These are phyloP conservation scores for Porphyrio hochstetteri DNA, from an alignment of 2,113 vertebrate genomes.

Conservation along the genomic window DNA sequence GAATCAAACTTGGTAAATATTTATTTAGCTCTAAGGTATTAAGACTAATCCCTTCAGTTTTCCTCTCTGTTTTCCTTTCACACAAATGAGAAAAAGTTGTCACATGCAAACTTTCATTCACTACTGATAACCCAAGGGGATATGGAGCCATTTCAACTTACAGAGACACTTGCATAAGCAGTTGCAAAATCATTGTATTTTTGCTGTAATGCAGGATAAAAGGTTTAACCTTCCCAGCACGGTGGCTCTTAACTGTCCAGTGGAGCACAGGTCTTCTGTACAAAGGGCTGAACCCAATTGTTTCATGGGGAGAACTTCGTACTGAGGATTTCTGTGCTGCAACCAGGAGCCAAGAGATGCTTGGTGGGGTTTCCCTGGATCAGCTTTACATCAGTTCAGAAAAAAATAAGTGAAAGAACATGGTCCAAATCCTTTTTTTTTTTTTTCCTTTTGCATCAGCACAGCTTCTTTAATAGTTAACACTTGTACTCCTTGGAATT, in stretches of 20 bases:
- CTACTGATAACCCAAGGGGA: neutral
- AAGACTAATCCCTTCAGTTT: conserved; percentile 38
- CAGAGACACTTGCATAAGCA: neutral
- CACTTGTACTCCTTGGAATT: neutral
- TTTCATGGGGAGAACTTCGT: neutral
- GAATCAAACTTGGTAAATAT: conserved; percentile 51
- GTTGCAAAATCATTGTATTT: neutral
- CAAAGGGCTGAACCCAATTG: neutral
- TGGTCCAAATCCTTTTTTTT: neutral
- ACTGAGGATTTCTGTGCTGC: neutral
- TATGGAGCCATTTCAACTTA: neutral
- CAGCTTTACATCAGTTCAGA: neutral
- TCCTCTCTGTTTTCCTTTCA: neutral
- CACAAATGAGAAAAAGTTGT: conserved; percentile 10
- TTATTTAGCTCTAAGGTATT: conserved; percentile 53
- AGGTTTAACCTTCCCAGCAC: neutral
- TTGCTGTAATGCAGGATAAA: neutral
- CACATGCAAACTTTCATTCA: neutral
- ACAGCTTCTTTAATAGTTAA: conserved; percentile 29
- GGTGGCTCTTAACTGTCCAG: neutral
- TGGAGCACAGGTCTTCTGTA: neutral
- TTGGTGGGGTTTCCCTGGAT: conserved; percentile 16
- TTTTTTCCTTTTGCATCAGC: neutral
- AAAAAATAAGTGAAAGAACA: conserved; percentile 11
- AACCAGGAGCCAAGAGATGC: neutral